These are phyloP conservation scores for Himalopsyche tibetana DNA, from an alignment of 2,888 invertebrate genomes.

Conservation along the genomic window DNA sequence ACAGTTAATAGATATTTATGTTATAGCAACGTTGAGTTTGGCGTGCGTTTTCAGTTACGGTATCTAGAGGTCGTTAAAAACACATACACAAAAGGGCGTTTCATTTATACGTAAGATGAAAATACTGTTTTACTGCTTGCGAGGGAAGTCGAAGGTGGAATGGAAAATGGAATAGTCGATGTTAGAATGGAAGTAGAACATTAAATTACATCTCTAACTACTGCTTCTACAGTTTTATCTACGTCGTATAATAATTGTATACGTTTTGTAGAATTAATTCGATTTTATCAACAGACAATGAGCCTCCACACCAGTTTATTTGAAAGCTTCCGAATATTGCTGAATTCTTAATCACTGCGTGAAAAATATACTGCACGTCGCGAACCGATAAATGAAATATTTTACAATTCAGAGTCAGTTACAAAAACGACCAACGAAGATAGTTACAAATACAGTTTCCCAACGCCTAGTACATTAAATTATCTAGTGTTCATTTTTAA, in stretches of 20 bases:
- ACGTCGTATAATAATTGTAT: slow-evolving; percentile 37
- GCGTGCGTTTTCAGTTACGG: slow-evolving; percentile 52
- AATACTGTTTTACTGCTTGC: slow-evolving; percentile 61
- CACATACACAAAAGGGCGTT: slow-evolving; percentile 65
- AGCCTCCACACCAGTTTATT: no score
- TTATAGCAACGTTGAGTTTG: slow-evolving; percentile 42
- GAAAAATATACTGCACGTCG: no score
- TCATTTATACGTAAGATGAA: slow-evolving; percentile 63
- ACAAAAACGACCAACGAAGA: no score
- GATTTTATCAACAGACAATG: slow-evolving; percentile 29
- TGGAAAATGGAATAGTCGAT: slow-evolving; percentile 51
- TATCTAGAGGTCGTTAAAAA: slow-evolving; percentile 65
- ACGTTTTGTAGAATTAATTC: slow-evolving; percentile 17
- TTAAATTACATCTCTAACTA: slow-evolving; percentile 39
- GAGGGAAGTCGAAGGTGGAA: slow-evolving; percentile 51
- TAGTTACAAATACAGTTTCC: no score
- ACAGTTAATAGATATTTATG: background rate
- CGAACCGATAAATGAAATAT: no score
- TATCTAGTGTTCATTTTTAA: no score
- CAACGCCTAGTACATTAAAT: no score
- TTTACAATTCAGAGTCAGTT: no score
- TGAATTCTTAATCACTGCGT: no score
- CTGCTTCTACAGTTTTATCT: slow-evolving; percentile 12
- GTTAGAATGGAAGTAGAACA: slow-evolving; percentile 35
- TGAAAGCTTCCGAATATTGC: no score